phyloP scores from a whole-genome alignment of 2,888 invertebrate species.

The Eubasilissa splendida region DNA sequence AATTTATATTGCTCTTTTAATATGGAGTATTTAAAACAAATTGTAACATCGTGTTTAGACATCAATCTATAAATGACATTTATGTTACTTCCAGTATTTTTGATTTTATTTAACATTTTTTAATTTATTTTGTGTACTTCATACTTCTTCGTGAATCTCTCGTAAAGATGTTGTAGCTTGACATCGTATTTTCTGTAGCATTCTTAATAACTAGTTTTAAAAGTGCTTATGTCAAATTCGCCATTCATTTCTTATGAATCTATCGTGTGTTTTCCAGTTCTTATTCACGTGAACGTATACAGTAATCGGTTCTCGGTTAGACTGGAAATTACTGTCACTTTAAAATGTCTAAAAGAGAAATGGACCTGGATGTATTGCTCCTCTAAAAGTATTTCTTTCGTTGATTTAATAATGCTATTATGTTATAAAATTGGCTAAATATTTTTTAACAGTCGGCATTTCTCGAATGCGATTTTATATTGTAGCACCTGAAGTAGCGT shows the following conservation, averaged over 20 bases:
- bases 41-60: background rate
- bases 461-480: no score
- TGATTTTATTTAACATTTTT: conserved; percentile 4
- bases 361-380: no score
- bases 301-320: no score
- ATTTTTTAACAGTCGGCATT: background rate
- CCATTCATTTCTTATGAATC: no score
- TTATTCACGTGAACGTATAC: no score
- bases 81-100: conserved; percentile 32
- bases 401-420: background rate
- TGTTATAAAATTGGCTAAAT: background rate
- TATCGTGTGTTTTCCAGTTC: no score
- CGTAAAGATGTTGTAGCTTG: conserved; percentile 4
- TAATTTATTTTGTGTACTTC: conserved; percentile 22
- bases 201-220: conserved; percentile 1
- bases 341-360: no score
- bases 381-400: background rate
- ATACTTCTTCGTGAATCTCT: conserved; percentile 6
- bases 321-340: no score
- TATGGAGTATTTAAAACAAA: conserved; percentile 11
- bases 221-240: background rate
- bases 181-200: background rate
- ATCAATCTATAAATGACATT: background rate
- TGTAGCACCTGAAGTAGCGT: no score
- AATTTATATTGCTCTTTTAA: no score